phyloP scores from a whole-genome alignment of 2,888 invertebrate species.

The Sinhomidia bicolor region DNA sequence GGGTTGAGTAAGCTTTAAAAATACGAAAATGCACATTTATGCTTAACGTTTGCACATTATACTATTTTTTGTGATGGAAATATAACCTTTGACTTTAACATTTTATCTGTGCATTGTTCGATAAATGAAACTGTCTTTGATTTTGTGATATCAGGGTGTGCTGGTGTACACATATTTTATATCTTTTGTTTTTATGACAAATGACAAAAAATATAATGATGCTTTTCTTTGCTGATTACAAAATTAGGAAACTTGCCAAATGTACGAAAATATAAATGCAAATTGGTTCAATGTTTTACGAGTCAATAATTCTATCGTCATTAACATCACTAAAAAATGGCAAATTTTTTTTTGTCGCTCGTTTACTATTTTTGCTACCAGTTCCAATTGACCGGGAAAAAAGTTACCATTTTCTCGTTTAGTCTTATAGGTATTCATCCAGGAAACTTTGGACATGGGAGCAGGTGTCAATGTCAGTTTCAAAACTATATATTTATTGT shows the following conservation, averaged over 20 bases:
- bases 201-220: too few relatives aligned
- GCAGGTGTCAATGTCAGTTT: conserved; percentile 52
- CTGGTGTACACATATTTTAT: too few relatives aligned
- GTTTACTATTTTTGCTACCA: neutral
- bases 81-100: neutral
- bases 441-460: conserved; percentile 8
- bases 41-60: neutral
- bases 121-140: too few relatives aligned
- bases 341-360: neutral
- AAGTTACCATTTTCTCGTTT: neutral
- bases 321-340: neutral
- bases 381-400: neutral
- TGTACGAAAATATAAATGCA: too few relatives aligned
- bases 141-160: too few relatives aligned
- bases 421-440: neutral
- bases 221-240: too few relatives aligned
- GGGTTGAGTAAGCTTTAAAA: neutral
- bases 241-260: too few relatives aligned
- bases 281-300: too few relatives aligned
- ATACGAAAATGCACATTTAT: neutral
- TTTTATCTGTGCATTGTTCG: neutral
- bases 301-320: neutral
- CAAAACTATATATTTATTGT: conserved; percentile 35
- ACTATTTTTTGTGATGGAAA: neutral
- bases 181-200: neutral